Conservation (phyloP, 2,888 invertebrate genomes). For the Xestia ashworthii region DNA sequence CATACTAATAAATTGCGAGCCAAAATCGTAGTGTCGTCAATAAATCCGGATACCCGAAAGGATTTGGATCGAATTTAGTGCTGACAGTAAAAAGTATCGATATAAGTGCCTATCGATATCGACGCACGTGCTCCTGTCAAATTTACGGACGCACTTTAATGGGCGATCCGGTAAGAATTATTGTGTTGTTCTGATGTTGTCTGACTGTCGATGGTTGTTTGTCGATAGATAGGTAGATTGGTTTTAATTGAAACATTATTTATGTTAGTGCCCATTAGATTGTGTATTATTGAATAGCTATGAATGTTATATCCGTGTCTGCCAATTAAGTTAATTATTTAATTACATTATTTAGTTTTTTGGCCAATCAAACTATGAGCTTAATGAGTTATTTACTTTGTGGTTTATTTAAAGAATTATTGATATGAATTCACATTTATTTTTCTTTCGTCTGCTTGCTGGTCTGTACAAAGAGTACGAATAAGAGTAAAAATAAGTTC, state of each 20-base stretch:
- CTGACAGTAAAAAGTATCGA: slow-evolving; percentile 68
- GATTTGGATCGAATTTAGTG: slow-evolving; percentile 63
- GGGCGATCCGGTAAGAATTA: slow-evolving; percentile 70
- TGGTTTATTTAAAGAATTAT: background rate
- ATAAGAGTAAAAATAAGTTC: no score
- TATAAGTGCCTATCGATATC: slow-evolving; percentile 61
- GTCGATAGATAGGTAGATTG: slow-evolving; percentile 57
- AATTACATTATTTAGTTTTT: slow-evolving; percentile 26
- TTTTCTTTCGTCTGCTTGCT: background rate
- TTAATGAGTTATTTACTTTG: slow-evolving; percentile 2
- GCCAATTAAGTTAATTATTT: slow-evolving; percentile 34
- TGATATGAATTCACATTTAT: background rate
- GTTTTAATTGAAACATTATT: slow-evolving; percentile 65
- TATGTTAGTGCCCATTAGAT: slow-evolving; percentile 31
- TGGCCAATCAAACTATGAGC: background rate
- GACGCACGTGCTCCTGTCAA: slow-evolving; percentile 78
- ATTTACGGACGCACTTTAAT: slow-evolving; percentile 78
- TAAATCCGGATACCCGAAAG: slow-evolving; percentile 57
- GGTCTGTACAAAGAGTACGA: background rate
- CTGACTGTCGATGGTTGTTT: slow-evolving; percentile 68
- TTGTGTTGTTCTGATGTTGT: slow-evolving; percentile 71
- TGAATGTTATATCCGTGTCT: slow-evolving; percentile 17
- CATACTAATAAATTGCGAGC: slow-evolving; percentile 77
- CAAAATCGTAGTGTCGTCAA: slow-evolving; percentile 73
- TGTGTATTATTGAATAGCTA: slow-evolving; percentile 22